Conservation (phyloP, 2,797 vertebrate species). For the Sarcoramphus papa region DNA sequence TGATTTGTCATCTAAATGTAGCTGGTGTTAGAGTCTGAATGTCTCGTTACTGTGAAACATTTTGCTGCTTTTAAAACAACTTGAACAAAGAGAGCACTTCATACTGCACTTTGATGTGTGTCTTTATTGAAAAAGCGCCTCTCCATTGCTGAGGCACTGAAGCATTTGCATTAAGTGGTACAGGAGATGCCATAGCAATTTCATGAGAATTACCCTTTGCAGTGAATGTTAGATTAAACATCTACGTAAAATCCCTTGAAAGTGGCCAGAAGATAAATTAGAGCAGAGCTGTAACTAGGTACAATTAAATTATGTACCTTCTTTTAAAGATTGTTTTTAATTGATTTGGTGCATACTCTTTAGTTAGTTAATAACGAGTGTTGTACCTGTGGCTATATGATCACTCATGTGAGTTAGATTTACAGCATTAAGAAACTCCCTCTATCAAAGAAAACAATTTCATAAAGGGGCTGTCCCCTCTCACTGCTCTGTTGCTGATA, state of each 20-base stretch:
- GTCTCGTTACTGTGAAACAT: conserved; percentile 45
- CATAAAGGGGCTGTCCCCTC: conserved; percentile 62
- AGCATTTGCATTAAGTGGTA: conserved; percentile 70
- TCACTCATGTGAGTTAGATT: conserved; percentile 68
- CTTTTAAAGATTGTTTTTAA: conserved; percentile 76
- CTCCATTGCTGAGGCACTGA: conserved; percentile 63
- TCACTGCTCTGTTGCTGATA: conserved; percentile 59
- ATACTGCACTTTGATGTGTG: conserved; percentile 56
- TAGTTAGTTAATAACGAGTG: conserved; percentile 68
- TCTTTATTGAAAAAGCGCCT: conserved; percentile 64
- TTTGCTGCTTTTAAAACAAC: conserved; percentile 55
- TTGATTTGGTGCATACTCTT: conserved; percentile 73
- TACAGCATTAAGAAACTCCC: conserved; percentile 55
- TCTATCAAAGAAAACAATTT: conserved; percentile 70
- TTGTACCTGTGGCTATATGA: conserved; percentile 65
- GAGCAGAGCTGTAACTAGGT: conserved; percentile 52
- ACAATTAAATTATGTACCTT: conserved; percentile 70
- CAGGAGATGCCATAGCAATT: conserved; percentile 66
- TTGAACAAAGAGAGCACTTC: conserved; percentile 50
- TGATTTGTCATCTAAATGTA: conserved; percentile 65
- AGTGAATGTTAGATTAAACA: conserved; percentile 73
- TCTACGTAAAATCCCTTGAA: conserved; percentile 65
- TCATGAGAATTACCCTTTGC: conserved; percentile 71
- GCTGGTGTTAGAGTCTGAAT: conserved; percentile 54
- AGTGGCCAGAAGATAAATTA: conserved; percentile 72